Conservation (phyloP, 2,888 invertebrate genomes). For the Calliopum simillimum region DNA sequence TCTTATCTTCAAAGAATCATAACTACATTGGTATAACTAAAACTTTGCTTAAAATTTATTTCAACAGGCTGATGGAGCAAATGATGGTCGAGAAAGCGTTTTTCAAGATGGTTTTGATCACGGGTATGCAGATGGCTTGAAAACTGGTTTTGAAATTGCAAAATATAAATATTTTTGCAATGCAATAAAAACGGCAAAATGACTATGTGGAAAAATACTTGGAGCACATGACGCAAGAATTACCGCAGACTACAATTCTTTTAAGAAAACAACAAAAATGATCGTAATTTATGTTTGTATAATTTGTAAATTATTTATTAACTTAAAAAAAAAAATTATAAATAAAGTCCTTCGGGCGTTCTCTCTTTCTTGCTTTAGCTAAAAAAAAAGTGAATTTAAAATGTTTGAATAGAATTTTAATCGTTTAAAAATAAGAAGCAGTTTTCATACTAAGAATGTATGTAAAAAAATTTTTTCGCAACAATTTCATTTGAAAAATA, state of each 20-base stretch:
- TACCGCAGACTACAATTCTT: slow-evolving; percentile 47
- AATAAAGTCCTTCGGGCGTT: slow-evolving; percentile 97
- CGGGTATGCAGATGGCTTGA: slow-evolving; percentile 77
- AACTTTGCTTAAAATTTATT: too few relatives aligned
- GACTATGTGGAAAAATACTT: slow-evolving; percentile 49
- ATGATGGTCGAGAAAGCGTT: slow-evolving; percentile 73
- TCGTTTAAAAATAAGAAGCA: too few relatives aligned
- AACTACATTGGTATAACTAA: too few relatives aligned
- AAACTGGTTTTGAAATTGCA: slow-evolving; percentile 71
- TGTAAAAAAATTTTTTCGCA: too few relatives aligned
- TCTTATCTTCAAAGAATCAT: too few relatives aligned
- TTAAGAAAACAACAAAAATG: slow-evolving; percentile 32
- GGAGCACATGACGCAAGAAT: slow-evolving; percentile 37
- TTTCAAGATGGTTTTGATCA: slow-evolving; percentile 78
- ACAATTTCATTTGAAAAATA: too few relatives aligned
- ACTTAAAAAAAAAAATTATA: slow-evolving; percentile 80
- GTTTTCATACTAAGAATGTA: too few relatives aligned
- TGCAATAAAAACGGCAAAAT: slow-evolving; percentile 29
- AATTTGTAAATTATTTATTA: slow-evolving; percentile 49
- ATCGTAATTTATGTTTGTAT: slow-evolving; percentile 42
- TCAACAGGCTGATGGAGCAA: slow-evolving; percentile 75
- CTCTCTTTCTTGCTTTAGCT: slow-evolving; percentile 99
- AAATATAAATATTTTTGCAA: slow-evolving; percentile 53
- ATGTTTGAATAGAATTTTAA: too few relatives aligned
- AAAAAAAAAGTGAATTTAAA: too few relatives aligned